Percentiles rank a stretch among this genome's conserved stretches.
These are phyloP conservation scores for Himalopsyche phryganea DNA, from an alignment of 1,140 invertebrate genomes.

Conservation along the genomic window DNA sequence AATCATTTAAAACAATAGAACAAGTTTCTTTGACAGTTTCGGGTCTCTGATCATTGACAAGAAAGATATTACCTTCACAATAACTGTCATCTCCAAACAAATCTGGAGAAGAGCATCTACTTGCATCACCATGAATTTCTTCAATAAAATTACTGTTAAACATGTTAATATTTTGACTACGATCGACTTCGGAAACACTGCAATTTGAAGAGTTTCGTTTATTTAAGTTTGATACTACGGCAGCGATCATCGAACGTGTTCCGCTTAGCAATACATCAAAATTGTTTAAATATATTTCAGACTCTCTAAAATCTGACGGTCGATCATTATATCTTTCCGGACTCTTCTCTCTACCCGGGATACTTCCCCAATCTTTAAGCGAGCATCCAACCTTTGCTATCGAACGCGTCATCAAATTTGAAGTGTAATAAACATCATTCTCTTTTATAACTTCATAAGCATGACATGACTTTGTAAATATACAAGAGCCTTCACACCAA, in stretches of 20 bases:
- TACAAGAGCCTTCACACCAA: slow-evolving; percentile 1
- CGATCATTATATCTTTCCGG: slow-evolving; percentile 33
- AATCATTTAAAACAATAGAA: not conserved
- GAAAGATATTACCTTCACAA: not conserved
- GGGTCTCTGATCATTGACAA: not conserved
- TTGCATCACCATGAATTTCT: not conserved
- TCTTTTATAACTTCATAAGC: slow-evolving; percentile 40
- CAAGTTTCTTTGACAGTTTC: not conserved
- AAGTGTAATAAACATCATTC: slow-evolving; percentile 47
- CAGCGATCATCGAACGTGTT: slow-evolving; percentile 18
- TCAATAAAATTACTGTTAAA: too few species aligned
- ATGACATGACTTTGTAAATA: slow-evolving; percentile 7
- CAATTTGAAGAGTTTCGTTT: too few species aligned
- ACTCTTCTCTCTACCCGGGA: slow-evolving; percentile 47
- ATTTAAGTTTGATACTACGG: too few species aligned
- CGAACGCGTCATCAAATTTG: slow-evolving; percentile 38
- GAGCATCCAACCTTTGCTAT: slow-evolving; percentile 43
- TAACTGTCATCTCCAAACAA: slow-evolving; percentile 51
- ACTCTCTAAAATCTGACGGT: slow-evolving; percentile 37
- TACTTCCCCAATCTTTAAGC: slow-evolving; percentile 45
- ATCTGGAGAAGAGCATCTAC: slow-evolving; percentile 46
- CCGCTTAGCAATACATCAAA: slow-evolving; percentile 44
- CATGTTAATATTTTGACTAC: too few species aligned
- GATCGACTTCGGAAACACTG: too few species aligned
- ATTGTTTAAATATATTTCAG: slow-evolving; percentile 40